Percentiles rank a stretch among this genome's conserved stretches.
phyloP scores from a whole-genome alignment of 2,888 invertebrate genomes.

The Sminthurinus aureus region DNA sequence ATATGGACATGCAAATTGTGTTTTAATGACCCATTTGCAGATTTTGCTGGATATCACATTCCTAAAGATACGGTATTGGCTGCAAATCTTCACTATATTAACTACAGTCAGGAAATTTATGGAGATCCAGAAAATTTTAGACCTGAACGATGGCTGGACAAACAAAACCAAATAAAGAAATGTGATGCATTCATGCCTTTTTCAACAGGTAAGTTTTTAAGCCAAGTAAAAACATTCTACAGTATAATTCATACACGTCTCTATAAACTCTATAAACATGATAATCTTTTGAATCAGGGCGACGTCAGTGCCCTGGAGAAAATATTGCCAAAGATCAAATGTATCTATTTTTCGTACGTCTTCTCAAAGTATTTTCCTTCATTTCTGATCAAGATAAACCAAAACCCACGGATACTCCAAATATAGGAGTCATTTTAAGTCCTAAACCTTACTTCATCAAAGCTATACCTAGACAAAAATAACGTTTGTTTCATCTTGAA shows the following conservation, averaged over 20 bases:
- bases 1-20: not conserved
- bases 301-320: slow-evolving; percentile 9
- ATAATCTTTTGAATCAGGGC: not conserved
- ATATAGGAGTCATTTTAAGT: slow-evolving; percentile 55
- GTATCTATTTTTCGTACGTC: slow-evolving; percentile 49
- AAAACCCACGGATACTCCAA: slow-evolving; percentile 49
- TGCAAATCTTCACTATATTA: slow-evolving; percentile 56
- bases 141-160: not conserved
- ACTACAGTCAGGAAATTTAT: slow-evolving; percentile 53
- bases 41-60: slow-evolving; percentile 54
- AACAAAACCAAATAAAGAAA: not conserved
- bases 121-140: slow-evolving; percentile 51
- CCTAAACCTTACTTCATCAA: slow-evolving; percentile 49
- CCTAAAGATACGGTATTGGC: slow-evolving; percentile 57
- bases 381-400: slow-evolving; percentile 38
- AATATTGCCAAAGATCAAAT: slow-evolving; percentile 40
- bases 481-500: not conserved
- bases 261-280: too few relatives aligned
- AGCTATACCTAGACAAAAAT: not conserved
- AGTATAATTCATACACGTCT: too few relatives aligned
- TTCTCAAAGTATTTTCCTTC: slow-evolving; percentile 55
- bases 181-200: slow-evolving; percentile 23
- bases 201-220: slow-evolving; percentile 2
- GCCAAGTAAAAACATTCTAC: too few relatives aligned
- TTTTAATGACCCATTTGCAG: slow-evolving; percentile 35